Evolutionary conservation across 2,113 vertebrate genomes (phyloP), one percentile per base, ranked within the genome.

Genomic region (Lipophrys pholis): DNA sequence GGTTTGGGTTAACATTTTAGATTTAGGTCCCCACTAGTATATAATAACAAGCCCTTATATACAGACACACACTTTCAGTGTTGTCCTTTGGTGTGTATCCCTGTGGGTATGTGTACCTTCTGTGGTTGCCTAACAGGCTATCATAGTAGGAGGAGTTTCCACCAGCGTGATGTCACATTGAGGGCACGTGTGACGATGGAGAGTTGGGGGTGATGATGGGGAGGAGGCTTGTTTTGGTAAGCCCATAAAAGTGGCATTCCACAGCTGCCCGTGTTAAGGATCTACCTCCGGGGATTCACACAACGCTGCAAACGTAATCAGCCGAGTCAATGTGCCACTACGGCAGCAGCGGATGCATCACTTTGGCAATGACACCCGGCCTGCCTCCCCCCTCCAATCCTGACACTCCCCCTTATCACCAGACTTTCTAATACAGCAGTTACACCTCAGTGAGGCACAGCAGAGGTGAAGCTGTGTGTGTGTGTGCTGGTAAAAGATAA

Each of bases 241-340:
- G 51, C 85, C 70, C 58, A 58, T 64, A 73, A 74, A 72, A 62
- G 66, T 63, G 70, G 69, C 78, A 64, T 71, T 73, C 52, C 67
- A 39, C 83, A 90, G 79, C 82, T 87, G 87, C 63, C 74, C 6
- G 35, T 39, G 62, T 81, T 73, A 66, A 45, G 58, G 53, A 88
- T 61, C 86, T 21, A 62, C 83, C 76, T 50, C 21, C 5, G 6
- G 70, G 80, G 87, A 87, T 85, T 90, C 84, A 86, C 81, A 90
- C 81, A 69, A 69, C 71, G 39, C 59, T 80, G 78, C 71, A 57
- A 78, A 76, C 4, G 53, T 78, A 90, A 91, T 84, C 76, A 81
- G 14, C 57, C 78, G 56, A 71, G 72, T 66, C 85, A 72, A 73
- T 58, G 81, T 77, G 80, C 80, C 83, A 80, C 78, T 80, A 58